These are phyloP conservation scores for Zosterops pallidus DNA, from an alignment of 2,113 vertebrate species.

Conservation along the genomic window DNA sequence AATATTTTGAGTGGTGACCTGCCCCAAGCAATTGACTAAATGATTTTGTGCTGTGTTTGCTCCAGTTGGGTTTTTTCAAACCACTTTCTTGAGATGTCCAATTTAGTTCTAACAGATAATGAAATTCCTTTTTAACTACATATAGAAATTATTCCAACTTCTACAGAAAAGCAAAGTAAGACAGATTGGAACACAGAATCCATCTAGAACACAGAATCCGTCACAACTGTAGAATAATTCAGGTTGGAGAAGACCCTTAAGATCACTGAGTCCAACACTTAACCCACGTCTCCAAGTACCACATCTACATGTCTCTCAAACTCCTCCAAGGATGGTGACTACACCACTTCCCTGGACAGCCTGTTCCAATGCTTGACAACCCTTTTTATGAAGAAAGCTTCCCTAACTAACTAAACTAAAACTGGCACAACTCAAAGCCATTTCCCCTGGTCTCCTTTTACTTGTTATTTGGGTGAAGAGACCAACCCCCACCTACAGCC, in stretches of 20 bases:
- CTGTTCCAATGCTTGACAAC: not conserved
- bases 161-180: not conserved
- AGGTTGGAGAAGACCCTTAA: not conserved
- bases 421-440: not conserved
- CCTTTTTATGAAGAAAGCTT: not conserved
- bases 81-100: not conserved
- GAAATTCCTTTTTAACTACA: not conserved
- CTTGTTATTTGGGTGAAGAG: not conserved
- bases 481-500: accelerated
- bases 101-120: not conserved
- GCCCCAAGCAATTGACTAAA: not conserved
- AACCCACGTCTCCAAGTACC: not conserved
- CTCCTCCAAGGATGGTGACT: not conserved
- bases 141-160: not conserved
- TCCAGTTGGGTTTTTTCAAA: not conserved
- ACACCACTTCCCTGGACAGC: not conserved
- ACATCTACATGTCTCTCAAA: not conserved
- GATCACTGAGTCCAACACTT: not conserved
- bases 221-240: not conserved
- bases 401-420: not conserved
- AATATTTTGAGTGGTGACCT: not conserved
- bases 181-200: not conserved
- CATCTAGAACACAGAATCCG: not conserved
- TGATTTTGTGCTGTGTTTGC: not conserved
- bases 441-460: not conserved